Percentiles rank a stretch among this genome's conserved stretches.
Conservation (phyloP, 2,113 vertebrate genomes). For the Epinephelus lanceolatus region DNA sequence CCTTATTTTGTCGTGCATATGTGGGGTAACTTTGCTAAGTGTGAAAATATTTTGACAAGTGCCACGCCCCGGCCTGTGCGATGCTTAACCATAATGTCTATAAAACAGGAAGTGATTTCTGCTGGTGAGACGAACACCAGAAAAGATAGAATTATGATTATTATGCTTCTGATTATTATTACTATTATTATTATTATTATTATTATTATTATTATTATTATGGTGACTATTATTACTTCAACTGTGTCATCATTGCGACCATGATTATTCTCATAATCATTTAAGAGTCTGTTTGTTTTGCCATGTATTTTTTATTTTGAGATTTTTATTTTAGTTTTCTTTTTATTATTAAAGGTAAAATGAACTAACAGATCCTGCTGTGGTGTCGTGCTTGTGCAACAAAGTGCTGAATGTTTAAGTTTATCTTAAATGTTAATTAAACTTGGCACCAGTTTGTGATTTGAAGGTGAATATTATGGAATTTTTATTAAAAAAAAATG, state of each 20-base stretch:
- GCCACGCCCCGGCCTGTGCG: constrained; percentile 76
- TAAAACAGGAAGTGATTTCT: constrained; percentile 71
- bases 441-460: no score
- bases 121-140: constrained; percentile 58
- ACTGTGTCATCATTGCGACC: constrained; percentile 78
- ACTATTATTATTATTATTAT: constrained; percentile 33
- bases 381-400: neutral
- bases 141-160: constrained; percentile 51
- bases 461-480: no score
- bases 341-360: constrained; percentile 84
- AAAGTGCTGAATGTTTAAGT: neutral
- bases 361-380: constrained; percentile 61
- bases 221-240: constrained; percentile 61
- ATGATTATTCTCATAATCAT: constrained; percentile 82
- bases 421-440: neutral
- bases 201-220: constrained; percentile 53
- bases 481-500: no score
- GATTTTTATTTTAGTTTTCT: constrained; percentile 83
- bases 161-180: constrained; percentile 71
- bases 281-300: constrained; percentile 77
- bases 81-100: constrained; percentile 67
- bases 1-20: constrained; percentile 71
- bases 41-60: constrained; percentile 79
- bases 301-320: constrained; percentile 81
- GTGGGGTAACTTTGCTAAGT: constrained; percentile 77